Evolutionary conservation across 2,113 vertebrate genomes (phyloP).

Genomic region (Pygoscelis adeliae): DNA sequence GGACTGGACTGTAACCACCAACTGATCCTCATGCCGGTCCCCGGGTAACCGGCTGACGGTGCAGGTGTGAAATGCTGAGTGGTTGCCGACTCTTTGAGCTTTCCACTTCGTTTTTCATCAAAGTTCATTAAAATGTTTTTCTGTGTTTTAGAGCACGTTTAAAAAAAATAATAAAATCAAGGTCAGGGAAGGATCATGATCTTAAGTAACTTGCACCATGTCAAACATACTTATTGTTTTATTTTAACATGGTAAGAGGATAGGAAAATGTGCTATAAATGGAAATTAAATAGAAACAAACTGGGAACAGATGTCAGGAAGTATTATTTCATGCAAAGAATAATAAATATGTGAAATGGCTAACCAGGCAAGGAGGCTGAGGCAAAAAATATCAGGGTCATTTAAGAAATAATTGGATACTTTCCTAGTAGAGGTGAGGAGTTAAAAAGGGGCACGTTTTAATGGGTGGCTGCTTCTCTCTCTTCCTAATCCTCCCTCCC

Average conservation of each 20-base stretch:
- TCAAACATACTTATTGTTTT: slow-evolving; percentile 64
- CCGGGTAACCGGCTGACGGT: background rate
- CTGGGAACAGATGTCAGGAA: slow-evolving; percentile 67
- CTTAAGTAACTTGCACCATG: slow-evolving; percentile 40
- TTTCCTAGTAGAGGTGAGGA: background rate
- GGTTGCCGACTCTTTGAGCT: background rate
- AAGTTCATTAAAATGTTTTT: background rate
- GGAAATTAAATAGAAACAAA: slow-evolving; percentile 70
- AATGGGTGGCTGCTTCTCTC: background rate
- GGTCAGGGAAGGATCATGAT: slow-evolving; percentile 35
- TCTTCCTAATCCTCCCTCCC: background rate
- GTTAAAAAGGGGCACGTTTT: background rate
- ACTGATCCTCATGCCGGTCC: background rate
- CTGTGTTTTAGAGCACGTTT: background rate
- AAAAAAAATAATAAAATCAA: background rate
- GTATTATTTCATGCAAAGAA: slow-evolving; percentile 53
- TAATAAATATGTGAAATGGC: slow-evolving; percentile 35
- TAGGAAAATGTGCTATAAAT: slow-evolving; percentile 71
- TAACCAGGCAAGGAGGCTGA: background rate
- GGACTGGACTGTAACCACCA: background rate
- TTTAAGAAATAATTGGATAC: background rate
- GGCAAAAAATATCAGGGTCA: background rate
- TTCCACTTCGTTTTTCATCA: background rate
- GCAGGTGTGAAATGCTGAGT: background rate
- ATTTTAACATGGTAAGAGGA: slow-evolving; percentile 59